Evolutionary conservation across 2,797 vertebrate genomes (phyloP).

Genomic region (Sparidentex hasta): DNA sequence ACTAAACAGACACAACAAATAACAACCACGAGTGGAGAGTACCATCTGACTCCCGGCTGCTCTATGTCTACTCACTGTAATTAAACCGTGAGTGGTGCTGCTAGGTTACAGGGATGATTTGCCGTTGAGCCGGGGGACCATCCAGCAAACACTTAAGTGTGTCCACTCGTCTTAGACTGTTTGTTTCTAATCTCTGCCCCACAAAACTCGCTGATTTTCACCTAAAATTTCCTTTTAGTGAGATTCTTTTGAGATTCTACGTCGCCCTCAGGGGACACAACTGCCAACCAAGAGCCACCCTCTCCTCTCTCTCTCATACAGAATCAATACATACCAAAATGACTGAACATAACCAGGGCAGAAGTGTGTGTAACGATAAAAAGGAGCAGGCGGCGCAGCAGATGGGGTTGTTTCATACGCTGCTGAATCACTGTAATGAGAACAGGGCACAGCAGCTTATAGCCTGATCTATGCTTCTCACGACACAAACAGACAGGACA

Average conservation of each 20-base stretch:
- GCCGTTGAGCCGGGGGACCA: slow-evolving; percentile 29
- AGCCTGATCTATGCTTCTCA: slow-evolving; percentile 72
- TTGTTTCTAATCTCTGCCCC: slow-evolving; percentile 18
- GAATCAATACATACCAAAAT: slow-evolving; percentile 58
- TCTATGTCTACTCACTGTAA: slow-evolving; percentile 38
- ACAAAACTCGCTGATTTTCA: slow-evolving; percentile 12
- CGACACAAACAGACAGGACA: slow-evolving; percentile 72
- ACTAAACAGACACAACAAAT: slow-evolving; percentile 22
- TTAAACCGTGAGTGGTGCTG: slow-evolving; percentile 53
- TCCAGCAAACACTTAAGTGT: slow-evolving; percentile 28
- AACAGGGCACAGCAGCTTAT: slow-evolving; percentile 53
- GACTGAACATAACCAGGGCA: slow-evolving; percentile 32
- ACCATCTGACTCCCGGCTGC: slow-evolving; percentile 15
- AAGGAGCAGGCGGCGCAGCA: slow-evolving; percentile 54
- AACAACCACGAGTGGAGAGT: slow-evolving; percentile 18
- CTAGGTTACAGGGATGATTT: slow-evolving; percentile 49
- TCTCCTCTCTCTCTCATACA: slow-evolving; percentile 3
- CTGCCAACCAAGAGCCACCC: slow-evolving; percentile 19
- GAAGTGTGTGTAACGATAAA: slow-evolving; percentile 49
- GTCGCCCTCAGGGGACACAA: not conserved
- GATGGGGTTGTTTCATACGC: slow-evolving; percentile 71
- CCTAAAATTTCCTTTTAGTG: not conserved
- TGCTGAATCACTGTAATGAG: slow-evolving; percentile 69
- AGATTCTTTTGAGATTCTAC: slow-evolving; percentile 1
- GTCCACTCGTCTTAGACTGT: slow-evolving; percentile 21